Base-by-base conservation (phyloP, 2,113 vertebrate genomes). In the Erpornis zantholeuca region DNA sequence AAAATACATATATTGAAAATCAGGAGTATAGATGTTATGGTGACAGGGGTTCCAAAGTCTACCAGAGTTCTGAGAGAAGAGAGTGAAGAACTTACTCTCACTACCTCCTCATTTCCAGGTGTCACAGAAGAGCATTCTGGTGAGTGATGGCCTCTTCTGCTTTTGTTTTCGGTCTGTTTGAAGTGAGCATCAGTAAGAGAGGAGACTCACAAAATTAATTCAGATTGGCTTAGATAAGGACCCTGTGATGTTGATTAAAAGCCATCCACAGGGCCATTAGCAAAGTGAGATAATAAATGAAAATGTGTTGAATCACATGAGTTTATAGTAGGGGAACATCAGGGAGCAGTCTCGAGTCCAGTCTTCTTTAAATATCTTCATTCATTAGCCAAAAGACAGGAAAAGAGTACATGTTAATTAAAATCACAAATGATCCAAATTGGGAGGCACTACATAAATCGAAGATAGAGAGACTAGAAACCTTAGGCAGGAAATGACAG, bases 391-490 rank as follows among this genome's bases (percentile, higher is more conserved):
- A 65, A 57, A 89, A 95, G 92, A 95, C 52, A 81, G 64, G 68
- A 88, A 90, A 82, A 89, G 81, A 65, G 70, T 91, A 69, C 45
- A 65, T 69, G 83, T 94, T 96, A 95, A 95, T 97, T 97, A 95
- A 95, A 95, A 95, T 92, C 86, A 89, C 72, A 94, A 92, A 92
- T 94, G 83, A 97, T 94, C 86, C 92, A 95, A 96, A 94, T 76
- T 95, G 88, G 86, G 69, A 89, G 50, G 60, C 70, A 79, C 42
- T 92, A 86, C 88, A 86, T 93, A 92, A 86, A 97, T 97, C 86
- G 29, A 73, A 88, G 86, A 94, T 60, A 72, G 59, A 82, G 85
- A 90, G 64, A 86, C 85, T 86, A 75, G 73, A 95, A 95, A 95
- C 57, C 83, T 86, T 78, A 78, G 31, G 77, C 69, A 94, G 92